Conservation (phyloP, 1,140 invertebrate genomes). For the Heliconius melpomene region DNA sequence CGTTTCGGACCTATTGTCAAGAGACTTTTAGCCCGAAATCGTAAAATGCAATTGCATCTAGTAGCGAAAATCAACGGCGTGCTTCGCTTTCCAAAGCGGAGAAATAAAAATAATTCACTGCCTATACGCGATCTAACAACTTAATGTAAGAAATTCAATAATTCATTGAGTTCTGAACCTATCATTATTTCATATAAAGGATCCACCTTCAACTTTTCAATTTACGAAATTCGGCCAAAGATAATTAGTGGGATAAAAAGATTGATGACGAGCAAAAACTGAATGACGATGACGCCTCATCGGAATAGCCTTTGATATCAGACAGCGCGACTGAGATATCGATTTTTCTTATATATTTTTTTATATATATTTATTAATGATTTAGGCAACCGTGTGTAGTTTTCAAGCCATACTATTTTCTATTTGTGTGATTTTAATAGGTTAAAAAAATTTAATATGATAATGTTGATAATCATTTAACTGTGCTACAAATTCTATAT, state of each 20-base stretch:
- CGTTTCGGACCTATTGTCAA: too few species aligned
- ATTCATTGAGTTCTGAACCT: slow-evolving; percentile 27
- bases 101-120: too few species aligned
- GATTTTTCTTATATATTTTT: neutral
- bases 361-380: neutral
- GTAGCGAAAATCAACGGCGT: too few species aligned
- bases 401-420: neutral
- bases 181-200: slow-evolving; percentile 45
- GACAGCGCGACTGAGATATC: slow-evolving; percentile 19
- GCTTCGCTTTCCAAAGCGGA: too few species aligned
- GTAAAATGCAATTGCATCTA: too few species aligned
- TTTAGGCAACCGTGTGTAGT: neutral
- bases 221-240: slow-evolving; percentile 42
- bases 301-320: slow-evolving; percentile 33
- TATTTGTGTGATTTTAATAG: neutral
- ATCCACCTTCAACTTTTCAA: slow-evolving; percentile 44
- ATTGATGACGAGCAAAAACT: slow-evolving; percentile 44
- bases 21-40: too few species aligned
- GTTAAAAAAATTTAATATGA: neutral
- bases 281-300: slow-evolving; percentile 33
- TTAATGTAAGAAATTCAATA: slow-evolving; percentile 26
- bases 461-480: neutral
- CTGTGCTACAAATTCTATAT: neutral
- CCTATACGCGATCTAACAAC: slow-evolving; percentile 5
- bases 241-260: slow-evolving; percentile 46